Evolutionary conservation across 2,888 invertebrate species (phyloP).

Genomic region (Drosophila anomalata): DNA sequence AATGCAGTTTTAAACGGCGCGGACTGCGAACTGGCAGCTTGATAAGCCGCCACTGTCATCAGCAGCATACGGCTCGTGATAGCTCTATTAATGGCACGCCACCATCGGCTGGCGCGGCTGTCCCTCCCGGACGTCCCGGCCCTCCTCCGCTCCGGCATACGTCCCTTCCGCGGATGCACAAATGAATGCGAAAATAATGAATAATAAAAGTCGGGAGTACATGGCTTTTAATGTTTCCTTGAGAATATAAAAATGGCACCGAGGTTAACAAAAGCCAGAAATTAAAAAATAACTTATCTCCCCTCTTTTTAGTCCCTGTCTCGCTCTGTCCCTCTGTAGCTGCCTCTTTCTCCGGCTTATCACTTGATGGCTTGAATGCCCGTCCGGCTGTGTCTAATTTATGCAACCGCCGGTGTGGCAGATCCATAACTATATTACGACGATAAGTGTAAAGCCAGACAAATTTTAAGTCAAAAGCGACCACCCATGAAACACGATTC

Average conservation of each 20-base stretch:
- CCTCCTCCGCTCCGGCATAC: not conserved
- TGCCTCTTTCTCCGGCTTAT: slow-evolving; percentile 43
- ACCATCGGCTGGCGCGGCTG: slow-evolving; percentile 9
- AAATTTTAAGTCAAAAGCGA: slow-evolving; percentile 66
- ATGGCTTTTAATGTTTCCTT: slow-evolving; percentile 74
- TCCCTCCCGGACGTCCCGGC: slow-evolving; percentile 1
- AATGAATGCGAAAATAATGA: slow-evolving; percentile 81
- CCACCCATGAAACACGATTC: slow-evolving; percentile 57
- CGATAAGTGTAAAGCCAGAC: slow-evolving; percentile 67
- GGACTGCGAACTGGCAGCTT: slow-evolving; percentile 53
- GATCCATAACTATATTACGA: slow-evolving; percentile 69
- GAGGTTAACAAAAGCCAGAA: slow-evolving; percentile 22
- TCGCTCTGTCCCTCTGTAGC: not conserved
- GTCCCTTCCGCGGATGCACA: slow-evolving; percentile 49
- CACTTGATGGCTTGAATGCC: slow-evolving; percentile 39
- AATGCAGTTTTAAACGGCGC: slow-evolving; percentile 77
- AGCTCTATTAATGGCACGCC: slow-evolving; percentile 67
- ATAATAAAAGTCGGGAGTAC: slow-evolving; percentile 83
- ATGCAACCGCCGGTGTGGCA: slow-evolving; percentile 63
- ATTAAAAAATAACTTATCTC: slow-evolving; percentile 6
- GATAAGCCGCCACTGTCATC: slow-evolving; percentile 68
- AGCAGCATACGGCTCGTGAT: slow-evolving; percentile 66
- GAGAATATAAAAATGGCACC: slow-evolving; percentile 36
- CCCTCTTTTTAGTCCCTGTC: not conserved
- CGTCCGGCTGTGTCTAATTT: slow-evolving; percentile 66